Evolutionary conservation across 2,113 vertebrate genomes (phyloP).

Genomic region (Chrysemys picta): DNA sequence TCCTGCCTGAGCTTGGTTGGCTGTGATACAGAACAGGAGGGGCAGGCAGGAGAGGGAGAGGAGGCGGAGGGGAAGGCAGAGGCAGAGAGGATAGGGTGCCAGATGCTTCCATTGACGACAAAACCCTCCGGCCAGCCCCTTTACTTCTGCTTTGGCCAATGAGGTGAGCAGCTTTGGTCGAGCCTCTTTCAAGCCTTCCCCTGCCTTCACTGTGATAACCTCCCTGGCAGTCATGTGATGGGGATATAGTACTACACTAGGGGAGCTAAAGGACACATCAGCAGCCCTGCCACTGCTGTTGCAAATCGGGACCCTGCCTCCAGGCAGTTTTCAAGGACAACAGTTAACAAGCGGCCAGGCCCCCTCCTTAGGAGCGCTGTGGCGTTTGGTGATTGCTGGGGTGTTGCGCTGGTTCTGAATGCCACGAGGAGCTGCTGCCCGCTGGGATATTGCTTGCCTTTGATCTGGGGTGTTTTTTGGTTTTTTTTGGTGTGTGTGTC

Average conservation of each 20-base stretch:
- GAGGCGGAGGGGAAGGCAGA: too few relatives aligned
- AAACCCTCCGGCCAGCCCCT: conserved; percentile 63
- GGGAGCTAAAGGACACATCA: conserved; percentile 66
- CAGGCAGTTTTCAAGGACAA: neutral
- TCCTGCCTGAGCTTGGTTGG: neutral
- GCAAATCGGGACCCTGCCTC: conserved; percentile 18
- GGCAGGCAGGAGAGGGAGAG: neutral
- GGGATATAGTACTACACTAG: conserved; percentile 80
- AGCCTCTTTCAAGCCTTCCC: conserved; percentile 89
- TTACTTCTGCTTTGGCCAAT: conserved; percentile 79
- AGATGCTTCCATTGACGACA: conserved; percentile 67
- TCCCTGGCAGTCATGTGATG: conserved; percentile 78
- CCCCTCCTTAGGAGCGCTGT: neutral
- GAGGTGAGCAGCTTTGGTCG: conserved; percentile 78
- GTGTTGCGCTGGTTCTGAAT: neutral
- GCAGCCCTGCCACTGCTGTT: conserved; percentile 75
- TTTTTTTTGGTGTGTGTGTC: neutral
- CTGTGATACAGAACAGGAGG: neutral
- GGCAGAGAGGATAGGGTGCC: neutral
- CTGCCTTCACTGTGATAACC: conserved; percentile 71
- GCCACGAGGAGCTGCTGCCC: conserved; percentile 24
- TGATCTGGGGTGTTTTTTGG: neutral
- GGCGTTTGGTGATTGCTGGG: neutral
- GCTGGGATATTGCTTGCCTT: neutral
- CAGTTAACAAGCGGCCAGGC: neutral